Base-by-base conservation (phyloP, 2,888 invertebrate genomes). In the Epinotia bilunana region DNA sequence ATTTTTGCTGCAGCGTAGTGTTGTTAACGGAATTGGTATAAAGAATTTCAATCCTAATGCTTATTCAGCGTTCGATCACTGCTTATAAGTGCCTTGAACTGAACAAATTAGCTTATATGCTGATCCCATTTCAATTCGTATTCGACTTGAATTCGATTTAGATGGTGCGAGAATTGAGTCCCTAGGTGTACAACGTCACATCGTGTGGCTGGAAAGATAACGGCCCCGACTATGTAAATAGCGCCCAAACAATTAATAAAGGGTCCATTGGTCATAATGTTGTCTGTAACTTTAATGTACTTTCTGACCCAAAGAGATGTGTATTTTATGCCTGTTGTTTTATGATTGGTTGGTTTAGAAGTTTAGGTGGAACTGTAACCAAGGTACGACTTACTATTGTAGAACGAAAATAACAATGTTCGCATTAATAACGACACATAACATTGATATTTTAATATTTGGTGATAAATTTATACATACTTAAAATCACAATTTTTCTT, bases 151-250 rank as follows among this genome's bases (percentile, higher is more conserved):
- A 53, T n/a, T 53, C 2, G n/a, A 53, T 53, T 53, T 53, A 6
- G n/a, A n/a, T n/a, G 53, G 53, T 53, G 53, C n/a, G 6, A 53
- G n/a, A 13, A 12, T 20, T 55, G 73, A 61, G 60, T 71, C 80
- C 77, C 79, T 80, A 77, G 78, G 80, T 80, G 81, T 81, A 80
- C 78, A 80, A 74, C 76, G 86, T 88, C 86, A 82, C 83, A 82
- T 84, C 83, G 91, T 87, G 90, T 91, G 92, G 92, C 83, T 87
- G 81, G 83, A 83, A 88, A 93, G 93, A 94, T 94, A 94, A 92
- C 91, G 83, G 82, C 81, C 78, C 86, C 88, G 91, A 87, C 90
- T 87, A 87, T 88, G 91, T 90, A 91, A 94, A 93, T 93, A 93
- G 79, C 88, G 69, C 91, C 91, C 90, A 78, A 84, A 82, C 90